These are phyloP conservation scores for Trissonchulus sp. DNA, from an alignment of 2,888 invertebrate species.

Conservation along the genomic window DNA sequence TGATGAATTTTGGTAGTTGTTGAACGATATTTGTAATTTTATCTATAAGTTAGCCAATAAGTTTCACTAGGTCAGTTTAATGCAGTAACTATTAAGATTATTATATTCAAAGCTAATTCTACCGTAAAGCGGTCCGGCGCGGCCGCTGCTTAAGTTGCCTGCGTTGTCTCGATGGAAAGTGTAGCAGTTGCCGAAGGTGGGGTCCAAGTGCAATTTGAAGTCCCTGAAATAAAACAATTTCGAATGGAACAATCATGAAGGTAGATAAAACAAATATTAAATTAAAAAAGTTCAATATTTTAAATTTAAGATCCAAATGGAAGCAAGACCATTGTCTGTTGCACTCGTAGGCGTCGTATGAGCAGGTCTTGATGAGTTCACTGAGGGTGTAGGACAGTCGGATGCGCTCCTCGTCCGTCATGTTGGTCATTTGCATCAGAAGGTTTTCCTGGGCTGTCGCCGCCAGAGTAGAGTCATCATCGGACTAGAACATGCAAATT, in stretches of 20 bases:
- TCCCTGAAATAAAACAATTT: constrained; percentile 41
- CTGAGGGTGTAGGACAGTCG: constrained; percentile 43
- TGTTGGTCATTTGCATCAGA: constrained; percentile 47
- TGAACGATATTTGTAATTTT: too few relatives aligned
- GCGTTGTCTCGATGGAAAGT: constrained; percentile 45
- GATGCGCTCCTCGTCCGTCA: constrained; percentile 43
- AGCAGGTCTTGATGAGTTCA: constrained; percentile 48
- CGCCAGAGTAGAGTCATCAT: constrained; percentile 49
- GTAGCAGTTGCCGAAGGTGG: constrained; percentile 48
- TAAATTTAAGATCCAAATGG: too few relatives aligned
- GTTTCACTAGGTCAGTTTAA: too few relatives aligned
- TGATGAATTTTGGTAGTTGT: too few relatives aligned
- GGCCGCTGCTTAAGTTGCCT: constrained; percentile 40
- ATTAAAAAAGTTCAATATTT: too few relatives aligned
- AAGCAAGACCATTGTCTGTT: too few relatives aligned
- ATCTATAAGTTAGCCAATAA: too few relatives aligned
- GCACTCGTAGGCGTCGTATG: constrained; percentile 50
- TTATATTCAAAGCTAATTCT: too few relatives aligned
- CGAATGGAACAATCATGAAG: too few relatives aligned
- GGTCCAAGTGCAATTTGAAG: constrained; percentile 43
- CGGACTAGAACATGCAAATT: too few relatives aligned
- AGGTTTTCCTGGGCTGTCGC: constrained; percentile 51
- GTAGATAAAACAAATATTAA: not conserved
- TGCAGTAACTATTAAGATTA: too few relatives aligned
- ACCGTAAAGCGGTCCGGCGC: constrained; percentile 48